phyloP scores from a whole-genome alignment of 2,797 vertebrate genomes.

The Ctenosaura bakeri region DNA sequence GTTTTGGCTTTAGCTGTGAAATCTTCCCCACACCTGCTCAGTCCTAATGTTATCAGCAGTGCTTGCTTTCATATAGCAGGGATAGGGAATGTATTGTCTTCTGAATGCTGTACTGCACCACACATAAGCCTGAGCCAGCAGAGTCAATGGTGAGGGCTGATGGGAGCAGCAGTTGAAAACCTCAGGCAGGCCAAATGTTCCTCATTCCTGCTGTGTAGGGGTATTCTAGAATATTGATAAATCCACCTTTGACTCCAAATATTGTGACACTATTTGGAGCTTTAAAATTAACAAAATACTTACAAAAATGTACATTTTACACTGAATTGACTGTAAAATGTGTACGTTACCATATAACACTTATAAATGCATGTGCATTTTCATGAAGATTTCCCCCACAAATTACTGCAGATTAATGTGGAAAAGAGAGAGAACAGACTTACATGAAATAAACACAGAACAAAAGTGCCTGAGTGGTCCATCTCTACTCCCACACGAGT shows the following conservation, averaged over 20 bases:
- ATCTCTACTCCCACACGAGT: constrained; percentile 4
- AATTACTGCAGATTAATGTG: neutral
- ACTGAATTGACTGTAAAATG: neutral
- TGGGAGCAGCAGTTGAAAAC: too few species aligned
- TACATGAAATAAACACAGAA: neutral
- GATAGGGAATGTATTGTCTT: too few species aligned
- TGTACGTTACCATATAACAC: neutral
- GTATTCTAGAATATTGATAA: neutral
- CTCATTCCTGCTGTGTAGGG: too few species aligned
- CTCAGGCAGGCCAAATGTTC: too few species aligned
- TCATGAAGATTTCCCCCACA: neutral
- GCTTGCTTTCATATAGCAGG: too few species aligned
- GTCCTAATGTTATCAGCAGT: too few species aligned
- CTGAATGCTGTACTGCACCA: too few species aligned
- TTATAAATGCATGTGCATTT: neutral
- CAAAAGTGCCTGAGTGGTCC: neutral
- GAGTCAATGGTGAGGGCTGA: too few species aligned
- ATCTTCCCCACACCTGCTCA: too few species aligned
- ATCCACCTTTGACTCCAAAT: neutral
- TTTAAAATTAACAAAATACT: neutral
- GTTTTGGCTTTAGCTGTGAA: neutral
- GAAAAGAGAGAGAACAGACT: neutral
- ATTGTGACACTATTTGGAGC: neutral
- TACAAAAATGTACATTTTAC: neutral
- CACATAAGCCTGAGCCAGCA: too few species aligned